A percentile compares a stretch with the other conserved stretches of the same genome.
Conservation (phyloP, 2,113 vertebrate species). For the Sylvietta virens region DNA sequence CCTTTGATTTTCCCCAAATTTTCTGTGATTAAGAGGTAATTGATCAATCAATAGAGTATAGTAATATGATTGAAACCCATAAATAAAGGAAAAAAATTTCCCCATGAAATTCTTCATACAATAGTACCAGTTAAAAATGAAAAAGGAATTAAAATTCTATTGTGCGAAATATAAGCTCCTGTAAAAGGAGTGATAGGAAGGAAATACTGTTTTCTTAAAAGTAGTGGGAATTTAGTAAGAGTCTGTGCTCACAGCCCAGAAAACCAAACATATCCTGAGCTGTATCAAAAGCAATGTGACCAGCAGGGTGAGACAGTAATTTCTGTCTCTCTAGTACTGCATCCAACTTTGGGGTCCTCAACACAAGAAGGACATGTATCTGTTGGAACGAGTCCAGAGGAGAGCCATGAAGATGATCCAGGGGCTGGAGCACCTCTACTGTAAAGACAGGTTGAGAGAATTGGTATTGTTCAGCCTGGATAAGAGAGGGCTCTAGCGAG, state of each 20-base stretch:
- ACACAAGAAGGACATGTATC: neutral
- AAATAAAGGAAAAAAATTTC: neutral
- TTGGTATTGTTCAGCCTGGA: neutral
- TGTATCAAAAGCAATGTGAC: neutral
- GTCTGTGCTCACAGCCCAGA: neutral
- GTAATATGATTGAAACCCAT: neutral
- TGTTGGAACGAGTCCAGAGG: neutral
- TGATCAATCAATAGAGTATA: neutral
- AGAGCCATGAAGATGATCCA: too few species aligned
- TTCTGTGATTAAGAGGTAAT: neutral
- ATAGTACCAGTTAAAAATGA: neutral
- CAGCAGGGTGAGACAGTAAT: too few species aligned
- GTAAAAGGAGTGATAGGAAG: neutral
- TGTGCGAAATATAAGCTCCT: neutral
- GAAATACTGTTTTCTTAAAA: neutral
- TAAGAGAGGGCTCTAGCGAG: neutral
- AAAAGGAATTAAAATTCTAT: neutral
- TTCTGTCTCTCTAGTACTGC: neutral
- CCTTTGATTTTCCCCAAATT: accelerated
- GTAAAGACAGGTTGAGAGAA: neutral
- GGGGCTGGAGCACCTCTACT: neutral
- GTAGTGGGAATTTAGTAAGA: neutral
- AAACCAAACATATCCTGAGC: neutral
- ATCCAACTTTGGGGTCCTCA: neutral
- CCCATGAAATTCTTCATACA: neutral